These are phyloP conservation scores for Panthera tigris DNA, from an alignment of 2,113 vertebrate genomes.

Conservation along the genomic window DNA sequence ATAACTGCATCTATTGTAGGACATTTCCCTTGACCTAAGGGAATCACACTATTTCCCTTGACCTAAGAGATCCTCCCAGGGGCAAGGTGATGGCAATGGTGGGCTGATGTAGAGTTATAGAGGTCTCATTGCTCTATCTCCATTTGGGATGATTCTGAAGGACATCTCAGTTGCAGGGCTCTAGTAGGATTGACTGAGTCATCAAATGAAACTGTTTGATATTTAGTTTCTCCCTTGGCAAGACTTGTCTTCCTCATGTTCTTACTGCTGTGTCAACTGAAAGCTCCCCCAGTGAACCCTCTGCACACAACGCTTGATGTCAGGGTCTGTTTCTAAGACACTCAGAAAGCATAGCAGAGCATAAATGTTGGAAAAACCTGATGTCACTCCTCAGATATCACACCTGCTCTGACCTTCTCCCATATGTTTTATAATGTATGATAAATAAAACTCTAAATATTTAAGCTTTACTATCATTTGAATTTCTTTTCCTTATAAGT, in stretches of 20 bases:
- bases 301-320: neutral
- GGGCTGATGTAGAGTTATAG: fast-evolving
- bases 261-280: neutral
- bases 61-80: neutral
- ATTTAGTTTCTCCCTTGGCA: neutral
- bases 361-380: neutral
- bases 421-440: neutral
- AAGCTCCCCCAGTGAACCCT: neutral
- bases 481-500: neutral
- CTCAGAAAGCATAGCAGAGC: neutral
- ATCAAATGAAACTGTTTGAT: neutral
- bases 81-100: neutral
- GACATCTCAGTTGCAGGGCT: neutral
- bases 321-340: neutral
- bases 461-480: neutral
- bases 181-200: neutral
- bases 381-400: neutral
- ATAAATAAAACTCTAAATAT: neutral
- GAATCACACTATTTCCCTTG: neutral
- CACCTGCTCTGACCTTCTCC: neutral
- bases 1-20: neutral
- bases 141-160: neutral
- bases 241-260: neutral
- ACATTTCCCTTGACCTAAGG: neutral
- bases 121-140: neutral